Conservation (phyloP, 2,797 vertebrate species). For the Pangasius krempfi region DNA sequence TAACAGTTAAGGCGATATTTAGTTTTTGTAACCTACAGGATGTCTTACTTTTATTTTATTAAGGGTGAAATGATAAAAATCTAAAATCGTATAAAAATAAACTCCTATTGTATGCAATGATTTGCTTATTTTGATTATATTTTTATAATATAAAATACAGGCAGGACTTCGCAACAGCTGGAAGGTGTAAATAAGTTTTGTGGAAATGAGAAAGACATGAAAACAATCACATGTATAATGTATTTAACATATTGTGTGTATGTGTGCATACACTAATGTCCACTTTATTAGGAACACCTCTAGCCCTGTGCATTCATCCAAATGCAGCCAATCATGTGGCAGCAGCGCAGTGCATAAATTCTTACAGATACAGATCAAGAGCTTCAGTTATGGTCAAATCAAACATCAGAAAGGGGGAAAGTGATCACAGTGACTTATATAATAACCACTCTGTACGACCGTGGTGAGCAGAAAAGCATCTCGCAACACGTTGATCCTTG, state of each 20-base stretch:
- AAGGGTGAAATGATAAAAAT: too few relatives aligned
- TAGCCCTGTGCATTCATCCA: neutral
- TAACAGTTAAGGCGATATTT: neutral
- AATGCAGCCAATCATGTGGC: neutral
- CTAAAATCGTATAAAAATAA: too few relatives aligned
- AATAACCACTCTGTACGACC: neutral
- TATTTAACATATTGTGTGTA: neutral
- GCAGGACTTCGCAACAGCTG: too few relatives aligned
- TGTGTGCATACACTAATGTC: neutral
- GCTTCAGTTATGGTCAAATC: too few relatives aligned
- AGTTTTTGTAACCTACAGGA: neutral
- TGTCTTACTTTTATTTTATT: too few relatives aligned
- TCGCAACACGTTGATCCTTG: too few relatives aligned
- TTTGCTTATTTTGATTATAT: too few relatives aligned
- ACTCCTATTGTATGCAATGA: too few relatives aligned
- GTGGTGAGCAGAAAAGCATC: neutral
- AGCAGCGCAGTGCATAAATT: too few relatives aligned
- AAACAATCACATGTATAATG: neutral
- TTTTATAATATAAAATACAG: too few relatives aligned
- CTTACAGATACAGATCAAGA: too few relatives aligned
- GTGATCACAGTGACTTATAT: neutral
- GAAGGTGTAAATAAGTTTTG: neutral
- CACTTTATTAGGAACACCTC: neutral
- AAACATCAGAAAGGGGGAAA: too few relatives aligned
- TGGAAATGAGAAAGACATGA: neutral